A percentile compares a stretch with the other conserved stretches of the same genome.
Evolutionary conservation across 2,797 vertebrate genomes (phyloP).

Genomic region (Mastacembelus armatus): DNA sequence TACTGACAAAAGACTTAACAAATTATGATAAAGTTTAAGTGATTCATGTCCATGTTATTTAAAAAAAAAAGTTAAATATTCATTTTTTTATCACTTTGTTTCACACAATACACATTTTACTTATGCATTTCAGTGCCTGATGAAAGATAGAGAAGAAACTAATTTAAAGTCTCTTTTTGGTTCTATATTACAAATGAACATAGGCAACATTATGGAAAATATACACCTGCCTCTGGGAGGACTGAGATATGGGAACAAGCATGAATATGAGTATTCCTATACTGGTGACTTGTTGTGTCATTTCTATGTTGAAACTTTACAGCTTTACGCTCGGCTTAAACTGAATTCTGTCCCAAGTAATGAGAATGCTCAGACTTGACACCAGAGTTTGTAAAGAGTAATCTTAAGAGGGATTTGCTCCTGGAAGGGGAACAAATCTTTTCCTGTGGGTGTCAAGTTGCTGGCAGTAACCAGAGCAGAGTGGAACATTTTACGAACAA

Average conservation of each 20-base stretch:
- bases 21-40: too few species aligned
- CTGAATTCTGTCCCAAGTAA: constrained; percentile 3
- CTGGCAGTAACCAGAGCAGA: constrained; percentile 38
- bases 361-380: constrained; percentile 11
- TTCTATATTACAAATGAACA: background rate
- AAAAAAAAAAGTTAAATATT: too few species aligned
- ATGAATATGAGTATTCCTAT: constrained; percentile 14
- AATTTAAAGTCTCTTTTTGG: background rate
- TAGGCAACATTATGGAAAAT: constrained; percentile 1
- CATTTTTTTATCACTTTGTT: too few species aligned
- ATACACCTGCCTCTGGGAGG: background rate
- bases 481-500: constrained; percentile 14
- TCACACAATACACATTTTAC: too few species aligned
- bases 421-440: constrained; percentile 44
- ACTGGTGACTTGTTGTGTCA: constrained; percentile 12
- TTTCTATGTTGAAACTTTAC: constrained; percentile 1
- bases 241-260: constrained; percentile 2
- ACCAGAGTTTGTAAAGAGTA: constrained; percentile 27
- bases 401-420: constrained; percentile 44
- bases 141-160: too few species aligned
- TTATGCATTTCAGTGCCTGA: too few species aligned
- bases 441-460: constrained; percentile 35
- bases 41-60: too few species aligned
- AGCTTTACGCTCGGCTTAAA: constrained; percentile 3
- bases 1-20: too few species aligned